A percentile compares a stretch with the other conserved stretches of the same genome.
Conservation (phyloP, 2,113 vertebrate genomes). For the Theristicus caerulescens region DNA sequence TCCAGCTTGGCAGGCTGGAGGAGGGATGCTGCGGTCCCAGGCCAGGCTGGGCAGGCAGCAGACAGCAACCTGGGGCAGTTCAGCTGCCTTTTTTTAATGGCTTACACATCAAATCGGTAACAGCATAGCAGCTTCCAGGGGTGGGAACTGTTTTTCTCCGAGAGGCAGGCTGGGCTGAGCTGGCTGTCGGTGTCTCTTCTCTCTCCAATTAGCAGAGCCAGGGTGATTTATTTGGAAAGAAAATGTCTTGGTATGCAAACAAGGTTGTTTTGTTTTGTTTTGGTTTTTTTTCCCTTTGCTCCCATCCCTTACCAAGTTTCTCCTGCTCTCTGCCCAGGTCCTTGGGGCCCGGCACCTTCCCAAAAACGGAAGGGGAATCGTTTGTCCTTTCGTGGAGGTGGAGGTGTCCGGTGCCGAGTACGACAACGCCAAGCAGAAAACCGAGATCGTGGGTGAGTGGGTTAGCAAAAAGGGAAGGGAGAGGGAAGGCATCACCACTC, state of each 20-base stretch:
- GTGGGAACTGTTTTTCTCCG: background rate
- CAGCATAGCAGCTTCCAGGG: background rate
- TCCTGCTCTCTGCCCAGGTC: conserved; percentile 75
- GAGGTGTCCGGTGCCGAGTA: conserved; percentile 96
- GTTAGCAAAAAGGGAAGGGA: background rate
- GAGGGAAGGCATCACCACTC: background rate
- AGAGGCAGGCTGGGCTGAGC: background rate
- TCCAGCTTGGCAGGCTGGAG: background rate
- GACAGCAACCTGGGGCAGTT: background rate
- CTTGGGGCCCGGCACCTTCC: conserved; percentile 94
- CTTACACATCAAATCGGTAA: background rate
- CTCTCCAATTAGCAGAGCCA: background rate
- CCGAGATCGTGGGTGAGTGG: conserved; percentile 89
- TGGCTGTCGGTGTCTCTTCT: background rate
- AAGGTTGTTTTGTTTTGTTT: too few relatives aligned
- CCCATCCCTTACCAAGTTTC: background rate
- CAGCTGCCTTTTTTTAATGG: background rate
- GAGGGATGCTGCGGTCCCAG: background rate
- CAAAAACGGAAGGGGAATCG: conserved; percentile 94
- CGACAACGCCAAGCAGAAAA: conserved; percentile 92
- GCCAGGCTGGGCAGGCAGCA: background rate
- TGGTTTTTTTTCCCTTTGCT: background rate
- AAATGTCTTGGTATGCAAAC: background rate
- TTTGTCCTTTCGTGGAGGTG: conserved; percentile 95
- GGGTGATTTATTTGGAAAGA: background rate